phyloP scores from a whole-genome alignment of 2,113 vertebrate genomes.

The Hemiscyllium ocellatum region DNA sequence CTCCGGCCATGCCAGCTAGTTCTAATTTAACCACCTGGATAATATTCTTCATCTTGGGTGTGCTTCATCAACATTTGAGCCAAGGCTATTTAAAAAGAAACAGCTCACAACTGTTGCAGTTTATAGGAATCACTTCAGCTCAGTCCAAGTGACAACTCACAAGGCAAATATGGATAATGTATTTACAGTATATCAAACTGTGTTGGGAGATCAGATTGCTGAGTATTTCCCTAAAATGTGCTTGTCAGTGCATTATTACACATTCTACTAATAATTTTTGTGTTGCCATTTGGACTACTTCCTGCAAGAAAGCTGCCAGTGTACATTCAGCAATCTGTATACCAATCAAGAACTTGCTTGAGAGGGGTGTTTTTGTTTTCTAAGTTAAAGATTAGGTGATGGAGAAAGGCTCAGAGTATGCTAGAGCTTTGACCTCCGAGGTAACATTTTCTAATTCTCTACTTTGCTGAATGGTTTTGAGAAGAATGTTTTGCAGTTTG shows the following conservation, averaged over 20 bases:
- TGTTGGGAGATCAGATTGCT: background rate
- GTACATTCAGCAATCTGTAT: background rate
- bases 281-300: background rate
- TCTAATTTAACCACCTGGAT: background rate
- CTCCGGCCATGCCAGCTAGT: background rate
- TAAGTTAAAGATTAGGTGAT: background rate
- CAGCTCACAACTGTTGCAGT: background rate
- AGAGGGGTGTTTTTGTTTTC: background rate
- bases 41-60: background rate
- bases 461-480: too few relatives aligned
- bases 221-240: background rate
- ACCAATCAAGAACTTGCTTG: background rate
- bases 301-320: background rate
- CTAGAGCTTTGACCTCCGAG: background rate
- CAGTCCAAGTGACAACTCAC: background rate
- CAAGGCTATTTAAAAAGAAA: background rate
- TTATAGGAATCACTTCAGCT: background rate
- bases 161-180: background rate
- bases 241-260: background rate
- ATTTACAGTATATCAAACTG: background rate
- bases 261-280: background rate
- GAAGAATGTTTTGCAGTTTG: too few relatives aligned
- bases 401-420: background rate
- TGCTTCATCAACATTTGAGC: background rate
- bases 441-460: background rate